Base-by-base conservation (phyloP, 2,113 vertebrate genomes). In the Prietella phreatophila region DNA sequence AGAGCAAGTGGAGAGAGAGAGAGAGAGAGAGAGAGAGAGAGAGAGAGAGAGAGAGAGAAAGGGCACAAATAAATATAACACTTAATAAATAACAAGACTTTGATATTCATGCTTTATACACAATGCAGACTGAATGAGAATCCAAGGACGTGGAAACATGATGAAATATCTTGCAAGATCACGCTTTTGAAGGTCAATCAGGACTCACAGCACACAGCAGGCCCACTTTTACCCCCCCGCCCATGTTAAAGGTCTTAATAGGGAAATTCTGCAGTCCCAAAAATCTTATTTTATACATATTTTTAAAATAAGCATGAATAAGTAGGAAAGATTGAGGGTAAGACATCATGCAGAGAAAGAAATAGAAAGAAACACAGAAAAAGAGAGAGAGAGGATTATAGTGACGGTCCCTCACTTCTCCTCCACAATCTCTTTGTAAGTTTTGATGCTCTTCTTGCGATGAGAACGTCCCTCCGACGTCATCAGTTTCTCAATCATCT, bases 401-500 rank as follows among this genome's bases (percentile, higher is more conserved):
- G 30, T 22, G 39, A 71, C 17, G 9, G 47, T 11, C 36, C 94
- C 96, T 0, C 94, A 99, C 98, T 99, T 99, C 87, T 99, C 98
- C 89, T 99, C 97, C 61, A 99, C 95, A 0, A 99, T 99, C 94
- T 99, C 98, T 94, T 96, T 96, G 94, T 99, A 99, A 73, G 98
- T 99, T 94, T 99, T 99, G 93, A 99, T 98, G 94, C 97, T 99
- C 96, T 97, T 99, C 90, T 97, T 96, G 86, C 97, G 96, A 88
- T 96, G 95, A 17, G 93, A 90, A 0, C 93, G 91, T 0, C 94
- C 94, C 69, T 96, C 95, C 5, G 95, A 96, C 83, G 94, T 95
- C 95, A 99, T 93, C 86, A 96, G 91, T 88, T 95, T 97, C 93
- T 99, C 97, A 93, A 98, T 97, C 94, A 96, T 97, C 93, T 98